These are phyloP conservation scores for Ctenodactylus gundi DNA, from an alignment of 2,113 vertebrate species.

Conservation along the genomic window DNA sequence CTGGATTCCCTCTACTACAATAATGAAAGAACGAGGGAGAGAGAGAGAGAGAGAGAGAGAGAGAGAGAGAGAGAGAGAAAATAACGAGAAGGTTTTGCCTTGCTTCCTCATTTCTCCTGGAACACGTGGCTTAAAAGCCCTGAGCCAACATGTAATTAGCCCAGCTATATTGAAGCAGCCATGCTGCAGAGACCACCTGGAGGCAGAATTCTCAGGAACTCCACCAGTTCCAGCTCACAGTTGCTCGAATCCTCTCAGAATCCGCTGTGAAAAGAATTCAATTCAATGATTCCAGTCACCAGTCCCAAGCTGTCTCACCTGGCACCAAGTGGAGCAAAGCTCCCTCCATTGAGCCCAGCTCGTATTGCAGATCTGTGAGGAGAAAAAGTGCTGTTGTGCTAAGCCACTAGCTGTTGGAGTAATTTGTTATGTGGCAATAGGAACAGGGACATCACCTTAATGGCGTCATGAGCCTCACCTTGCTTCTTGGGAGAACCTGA, in stretches of 20 bases:
- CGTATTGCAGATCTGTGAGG: background rate
- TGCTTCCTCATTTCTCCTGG: background rate
- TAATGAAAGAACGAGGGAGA: too few species aligned
- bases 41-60: too few species aligned
- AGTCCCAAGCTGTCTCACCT: background rate
- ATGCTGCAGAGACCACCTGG: background rate
- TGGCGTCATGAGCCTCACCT: background rate
- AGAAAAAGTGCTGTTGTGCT: background rate
- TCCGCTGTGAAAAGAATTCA: background rate
- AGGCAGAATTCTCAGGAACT: background rate
- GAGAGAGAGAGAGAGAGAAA: too few species aligned
- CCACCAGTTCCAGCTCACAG: too few species aligned
- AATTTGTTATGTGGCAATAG: background rate
- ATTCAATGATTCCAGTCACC: background rate
- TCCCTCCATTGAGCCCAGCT: background rate
- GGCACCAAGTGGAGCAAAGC: background rate
- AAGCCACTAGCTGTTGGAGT: background rate
- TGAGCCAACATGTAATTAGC: background rate
- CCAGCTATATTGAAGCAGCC: background rate
- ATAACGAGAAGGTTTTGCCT: too few species aligned
- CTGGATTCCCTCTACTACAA: too few species aligned
- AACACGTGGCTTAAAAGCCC: background rate
- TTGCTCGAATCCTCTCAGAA: background rate
- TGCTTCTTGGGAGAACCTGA: background rate
- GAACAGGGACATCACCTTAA: background rate